These are phyloP conservation scores for Mesoligia furuncula DNA, from an alignment of 2,888 invertebrate species.

Conservation along the genomic window DNA sequence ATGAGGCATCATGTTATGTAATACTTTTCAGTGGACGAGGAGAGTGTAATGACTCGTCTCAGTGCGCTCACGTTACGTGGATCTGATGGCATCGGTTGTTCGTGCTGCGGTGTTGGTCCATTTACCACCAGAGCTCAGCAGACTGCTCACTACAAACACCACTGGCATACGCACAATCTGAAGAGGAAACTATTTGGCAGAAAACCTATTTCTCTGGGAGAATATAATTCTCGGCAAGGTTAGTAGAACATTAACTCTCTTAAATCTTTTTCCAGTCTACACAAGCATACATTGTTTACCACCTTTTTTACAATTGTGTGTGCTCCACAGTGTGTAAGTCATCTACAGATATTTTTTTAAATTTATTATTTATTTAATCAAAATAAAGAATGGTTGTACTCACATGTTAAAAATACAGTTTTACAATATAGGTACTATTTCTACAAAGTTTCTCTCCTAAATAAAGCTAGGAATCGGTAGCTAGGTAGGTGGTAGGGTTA, in stretches of 20 bases:
- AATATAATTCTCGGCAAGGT: constrained; percentile 86
- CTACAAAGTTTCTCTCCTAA: no score
- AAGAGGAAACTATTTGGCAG: constrained; percentile 92
- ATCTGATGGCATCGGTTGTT: constrained; percentile 84
- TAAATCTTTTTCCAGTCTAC: background rate
- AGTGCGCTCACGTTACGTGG: constrained; percentile 81
- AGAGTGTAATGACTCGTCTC: constrained; percentile 84
- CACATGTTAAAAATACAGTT: no score
- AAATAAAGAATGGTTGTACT: no score
- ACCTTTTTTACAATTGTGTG: no score
- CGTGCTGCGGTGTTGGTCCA: constrained; percentile 87
- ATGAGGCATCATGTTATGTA: background rate
- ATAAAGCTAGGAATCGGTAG: no score
- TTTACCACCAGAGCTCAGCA: constrained; percentile 92
- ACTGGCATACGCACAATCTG: constrained; percentile 96
- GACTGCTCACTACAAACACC: constrained; percentile 94
- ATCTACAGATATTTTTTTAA: no score
- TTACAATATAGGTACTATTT: no score
- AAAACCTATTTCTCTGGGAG: constrained; percentile 79
- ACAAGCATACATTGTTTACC: background rate
- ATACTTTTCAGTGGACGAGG: constrained; percentile 83
- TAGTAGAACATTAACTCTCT: background rate
- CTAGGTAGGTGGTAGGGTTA: no score
- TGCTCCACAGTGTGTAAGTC: no score
- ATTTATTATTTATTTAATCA: no score